phyloP scores from a whole-genome alignment of 2,113 vertebrate species.

The Oncorhynchus kisutch region DNA sequence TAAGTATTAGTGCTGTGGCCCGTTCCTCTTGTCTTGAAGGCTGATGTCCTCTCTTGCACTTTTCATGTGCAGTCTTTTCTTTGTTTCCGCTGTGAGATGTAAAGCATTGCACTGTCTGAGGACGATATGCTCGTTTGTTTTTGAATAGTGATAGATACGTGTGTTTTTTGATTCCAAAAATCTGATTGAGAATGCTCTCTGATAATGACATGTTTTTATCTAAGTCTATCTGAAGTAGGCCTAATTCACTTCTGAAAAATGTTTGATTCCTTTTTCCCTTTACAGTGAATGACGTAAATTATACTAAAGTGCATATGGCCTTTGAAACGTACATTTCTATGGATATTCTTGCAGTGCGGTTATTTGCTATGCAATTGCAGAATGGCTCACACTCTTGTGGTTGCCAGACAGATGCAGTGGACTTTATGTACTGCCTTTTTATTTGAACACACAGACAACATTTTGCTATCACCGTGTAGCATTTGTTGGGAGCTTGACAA shows the following conservation, averaged over 20 bases:
- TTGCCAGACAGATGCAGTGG: not conserved
- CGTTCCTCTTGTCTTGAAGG: slow-evolving; percentile 53
- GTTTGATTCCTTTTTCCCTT: not conserved
- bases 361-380: not conserved
- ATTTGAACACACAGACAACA: not conserved
- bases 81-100: not conserved
- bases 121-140: not conserved
- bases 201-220: not conserved
- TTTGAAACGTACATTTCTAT: not conserved
- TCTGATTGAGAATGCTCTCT: slow-evolving; percentile 1
- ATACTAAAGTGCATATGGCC: not conserved
- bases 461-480: no score
- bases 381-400: not conserved
- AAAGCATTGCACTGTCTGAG: slow-evolving; percentile 2
- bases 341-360: not conserved
- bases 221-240: not conserved
- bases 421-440: not conserved
- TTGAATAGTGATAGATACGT: not conserved
- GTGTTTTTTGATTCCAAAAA: not conserved
- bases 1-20: not conserved
- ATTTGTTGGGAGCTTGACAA: no score
- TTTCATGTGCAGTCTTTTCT: not conserved
- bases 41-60: slow-evolving; percentile 16
- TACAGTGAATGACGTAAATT: not conserved
- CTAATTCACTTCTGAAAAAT: not conserved